These are phyloP conservation scores for rabbit (Oryctolagus cuniculus) DNA, from an alignment of 2,113 vertebrate species.

Conservation along the genomic window mOryCun1.1 NC_091433.1:170967501-170968000, in stretches of 20 bases:
- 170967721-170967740: constrained; percentile 20
- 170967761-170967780: constrained; percentile 29
- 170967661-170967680: not conserved
- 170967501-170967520: not conserved
- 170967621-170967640: not conserved
- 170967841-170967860: not conserved
- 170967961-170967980: not conserved
- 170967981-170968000: constrained; percentile 44
- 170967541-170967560: constrained; percentile 9
- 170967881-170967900: not conserved
- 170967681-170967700: not conserved
- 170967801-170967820: constrained; percentile 32
- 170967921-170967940: constrained; percentile 13
- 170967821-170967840: constrained; percentile 19
- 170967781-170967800: constrained; percentile 42
- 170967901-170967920: not conserved
- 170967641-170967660: not conserved
- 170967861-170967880: constrained; percentile 17
- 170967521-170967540: not conserved
- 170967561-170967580: not conserved
- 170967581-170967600: not conserved
- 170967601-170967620: not conserved
- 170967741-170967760: not conserved
- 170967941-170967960: constrained; percentile 33
- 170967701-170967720: constrained; percentile 13